A percentile compares a stretch with the other conserved stretches of the same genome.
Conservation (phyloP, 92 coral and sea anemone species). For the Plumapathes pennacea region DNA sequence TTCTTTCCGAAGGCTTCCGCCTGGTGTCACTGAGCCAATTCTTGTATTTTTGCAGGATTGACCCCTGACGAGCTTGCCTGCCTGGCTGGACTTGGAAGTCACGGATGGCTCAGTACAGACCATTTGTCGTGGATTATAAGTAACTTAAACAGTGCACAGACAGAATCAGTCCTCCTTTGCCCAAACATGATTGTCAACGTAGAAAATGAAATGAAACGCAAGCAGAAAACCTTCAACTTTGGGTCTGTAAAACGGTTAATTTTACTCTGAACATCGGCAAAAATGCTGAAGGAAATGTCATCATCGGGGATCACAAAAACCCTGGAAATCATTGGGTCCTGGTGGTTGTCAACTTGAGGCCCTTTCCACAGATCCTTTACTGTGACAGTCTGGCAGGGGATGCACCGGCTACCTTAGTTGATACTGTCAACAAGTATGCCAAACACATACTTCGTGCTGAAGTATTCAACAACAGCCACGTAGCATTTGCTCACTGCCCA, state of each 20-base stretch:
- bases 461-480: background rate
- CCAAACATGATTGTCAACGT: constrained; percentile 29
- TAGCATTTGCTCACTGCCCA: constrained; percentile 7
- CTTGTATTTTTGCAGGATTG: constrained; percentile 18
- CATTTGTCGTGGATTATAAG: constrained; percentile 19
- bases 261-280: constrained; percentile 16
- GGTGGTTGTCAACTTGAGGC: constrained; percentile 33
- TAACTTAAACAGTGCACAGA: constrained; percentile 9
- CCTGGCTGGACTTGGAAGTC: constrained; percentile 6
- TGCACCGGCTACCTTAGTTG: constrained; percentile 12
- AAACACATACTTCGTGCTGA: constrained; percentile 30
- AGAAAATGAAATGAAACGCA: constrained; percentile 23
- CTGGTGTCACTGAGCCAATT: no score
- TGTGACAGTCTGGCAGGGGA: constrained; percentile 39
- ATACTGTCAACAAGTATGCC: constrained; percentile 10
- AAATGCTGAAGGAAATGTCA: constrained; percentile 7
- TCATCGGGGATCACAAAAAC: constrained; percentile 2
- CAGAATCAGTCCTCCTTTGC: constrained; percentile 18
- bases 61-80: constrained; percentile 31
- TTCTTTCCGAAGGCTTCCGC: background rate
- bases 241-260: constrained; percentile 4
- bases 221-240: constrained; percentile 11
- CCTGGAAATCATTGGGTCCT: constrained; percentile 27
- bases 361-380: constrained; percentile 16
- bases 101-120: constrained; percentile 25